Evolutionary conservation across 2,113 vertebrate species (phyloP).

Genomic region (Colinus virginianus): DNA sequence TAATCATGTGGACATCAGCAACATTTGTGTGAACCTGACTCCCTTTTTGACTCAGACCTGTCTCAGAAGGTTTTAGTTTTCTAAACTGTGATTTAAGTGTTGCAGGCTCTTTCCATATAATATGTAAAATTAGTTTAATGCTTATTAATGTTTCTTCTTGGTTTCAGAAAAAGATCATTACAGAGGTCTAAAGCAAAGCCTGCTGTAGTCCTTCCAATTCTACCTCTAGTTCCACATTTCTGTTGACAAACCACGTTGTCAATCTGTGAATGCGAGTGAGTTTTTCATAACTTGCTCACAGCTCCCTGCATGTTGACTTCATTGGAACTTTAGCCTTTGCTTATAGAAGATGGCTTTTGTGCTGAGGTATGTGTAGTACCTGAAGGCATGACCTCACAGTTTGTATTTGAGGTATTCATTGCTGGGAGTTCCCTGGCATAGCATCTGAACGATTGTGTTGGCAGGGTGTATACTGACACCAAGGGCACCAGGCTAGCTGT

Average conservation of each 20-base stretch:
- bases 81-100: not conserved
- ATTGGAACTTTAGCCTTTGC: not conserved
- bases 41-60: not conserved
- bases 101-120: not conserved
- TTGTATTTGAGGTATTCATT: not conserved
- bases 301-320: not conserved
- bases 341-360: not conserved
- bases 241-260: not conserved
- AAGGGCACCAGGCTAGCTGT: not conserved
- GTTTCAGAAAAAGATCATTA: too few species aligned
- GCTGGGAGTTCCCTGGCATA: not conserved
- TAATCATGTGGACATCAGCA: not conserved
- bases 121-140: not conserved
- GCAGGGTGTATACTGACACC: not conserved
- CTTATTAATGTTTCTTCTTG: not conserved
- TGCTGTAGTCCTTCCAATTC: not conserved
- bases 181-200: too few species aligned
- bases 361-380: not conserved
- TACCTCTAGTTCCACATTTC: not conserved
- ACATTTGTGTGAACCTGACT: not conserved
- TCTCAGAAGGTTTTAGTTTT: not conserved
- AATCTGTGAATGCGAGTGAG: not conserved
- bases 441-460: not conserved
- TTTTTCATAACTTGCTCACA: not conserved
- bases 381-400: not conserved